Base-by-base conservation (phyloP, 2,888 invertebrate genomes). In the Xestoiulus laeticollis region DNA sequence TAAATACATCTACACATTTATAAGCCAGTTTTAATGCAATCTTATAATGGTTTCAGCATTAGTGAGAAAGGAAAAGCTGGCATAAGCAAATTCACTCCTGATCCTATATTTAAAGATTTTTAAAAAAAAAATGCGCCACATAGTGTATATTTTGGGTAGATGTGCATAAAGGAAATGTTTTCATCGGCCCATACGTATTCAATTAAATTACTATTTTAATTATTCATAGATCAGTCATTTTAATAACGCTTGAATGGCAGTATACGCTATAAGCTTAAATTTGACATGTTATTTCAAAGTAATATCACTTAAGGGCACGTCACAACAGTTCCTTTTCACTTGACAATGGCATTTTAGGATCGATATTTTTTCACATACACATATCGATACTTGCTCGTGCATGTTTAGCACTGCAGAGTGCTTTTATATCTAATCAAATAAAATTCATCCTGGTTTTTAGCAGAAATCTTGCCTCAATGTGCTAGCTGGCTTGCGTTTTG, bases 121-220 rank as follows among this genome's bases (percentile, higher is more conserved):
- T 78, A 78, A 48, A 78, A 78, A 78, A 78, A 48, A 78, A 78
- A 78, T 16, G 78, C 30, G 30, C 78, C 78, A 78, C 48, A 16
- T 3, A 48, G 14, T 44, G 44, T 48, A 19, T 48, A 16, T 44
- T n/a, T n/a, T n/a, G 2, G 38, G 38, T 8, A 38, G 8, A 38
- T 38, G 38, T 38, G 5, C 38, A n/a, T n/a, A 22, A 38, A 4
- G 22, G 22, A 8, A 68, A 68, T 68, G 59, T 68, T 68, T 68
- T 68, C 59, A 68, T 68, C 59, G 59, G 59, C 22, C 30, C 78
- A 78, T 78, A 78, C 78, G 78, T 78, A 78, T 78, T 78, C 78
- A 78, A 78, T 78, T 78, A 78, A 78, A 78, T 78, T 78, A 78
- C 78, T 78, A 78, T 78, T 78, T 78, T 78, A 78, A 78, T 78